phyloP scores from a whole-genome alignment of 1,140 invertebrate species.

The Campoletis sonorensis region DNA sequence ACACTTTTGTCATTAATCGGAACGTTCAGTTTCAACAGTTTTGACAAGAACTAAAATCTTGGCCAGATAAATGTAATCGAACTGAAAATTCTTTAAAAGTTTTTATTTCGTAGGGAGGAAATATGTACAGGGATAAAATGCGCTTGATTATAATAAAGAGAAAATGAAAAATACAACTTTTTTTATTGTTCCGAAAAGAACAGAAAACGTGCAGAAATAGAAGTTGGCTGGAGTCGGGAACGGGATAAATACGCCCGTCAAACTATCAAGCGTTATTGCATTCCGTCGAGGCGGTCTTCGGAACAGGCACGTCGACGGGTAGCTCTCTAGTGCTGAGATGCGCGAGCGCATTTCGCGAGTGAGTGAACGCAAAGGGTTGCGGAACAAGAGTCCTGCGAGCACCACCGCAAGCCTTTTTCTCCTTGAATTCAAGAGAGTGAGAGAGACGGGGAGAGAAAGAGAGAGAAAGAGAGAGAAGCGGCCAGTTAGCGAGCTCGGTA shows the following conservation, averaged over 20 bases:
- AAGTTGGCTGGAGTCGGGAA: background rate
- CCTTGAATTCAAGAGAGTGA: slow-evolving; percentile 21
- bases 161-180: background rate
- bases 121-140: background rate
- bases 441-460: slow-evolving; percentile 21
- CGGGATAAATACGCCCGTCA: background rate
- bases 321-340: background rate
- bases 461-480: slow-evolving; percentile 37
- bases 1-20: too few species aligned
- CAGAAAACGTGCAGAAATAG: background rate
- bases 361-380: slow-evolving; percentile 25
- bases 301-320: background rate
- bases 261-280: slow-evolving; percentile 21
- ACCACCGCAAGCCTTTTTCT: slow-evolving; percentile 21
- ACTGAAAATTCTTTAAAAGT: too few species aligned
- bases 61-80: too few species aligned
- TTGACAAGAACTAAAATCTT: too few species aligned
- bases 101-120: too few species aligned
- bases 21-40: too few species aligned
- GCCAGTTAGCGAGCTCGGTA: slow-evolving; percentile 56
- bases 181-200: background rate
- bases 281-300: slow-evolving; percentile 25
- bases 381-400: slow-evolving; percentile 14
- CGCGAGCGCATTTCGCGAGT: slow-evolving; percentile 29
- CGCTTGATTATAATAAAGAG: background rate